A percentile compares a stretch with the other conserved stretches of the same genome.
Evolutionary conservation across 2,113 vertebrate species (phyloP).

Genomic region (Amblyopsis rosae): DNA sequence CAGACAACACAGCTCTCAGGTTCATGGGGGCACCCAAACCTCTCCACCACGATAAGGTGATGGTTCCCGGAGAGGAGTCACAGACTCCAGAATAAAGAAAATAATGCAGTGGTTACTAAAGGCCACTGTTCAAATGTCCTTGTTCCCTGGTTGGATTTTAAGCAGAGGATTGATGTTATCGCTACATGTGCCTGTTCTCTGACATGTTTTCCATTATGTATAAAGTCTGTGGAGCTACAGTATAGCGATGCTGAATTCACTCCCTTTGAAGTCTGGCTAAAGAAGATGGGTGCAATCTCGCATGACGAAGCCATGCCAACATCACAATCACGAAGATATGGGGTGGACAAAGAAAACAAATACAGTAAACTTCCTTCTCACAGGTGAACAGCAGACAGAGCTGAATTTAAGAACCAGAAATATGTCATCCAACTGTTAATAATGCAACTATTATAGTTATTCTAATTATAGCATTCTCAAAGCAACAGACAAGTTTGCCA

Average conservation of each 20-base stretch:
- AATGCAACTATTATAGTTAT: too few species aligned
- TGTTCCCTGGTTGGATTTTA: not conserved
- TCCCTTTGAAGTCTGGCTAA: constrained; percentile 5
- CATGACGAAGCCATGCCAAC: too few species aligned
- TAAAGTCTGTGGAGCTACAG: not conserved
- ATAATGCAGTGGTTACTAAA: not conserved
- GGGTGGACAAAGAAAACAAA: too few species aligned
- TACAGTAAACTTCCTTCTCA: too few species aligned
- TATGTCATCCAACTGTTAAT: too few species aligned
- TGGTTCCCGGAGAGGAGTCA: too few species aligned
- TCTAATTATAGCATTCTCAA: not conserved
- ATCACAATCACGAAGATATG: too few species aligned
- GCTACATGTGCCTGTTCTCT: not conserved
- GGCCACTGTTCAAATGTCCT: not conserved
- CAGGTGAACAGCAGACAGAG: too few species aligned
- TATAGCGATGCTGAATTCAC: not conserved
- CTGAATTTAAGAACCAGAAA: too few species aligned
- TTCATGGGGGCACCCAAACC: too few species aligned
- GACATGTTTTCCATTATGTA: not conserved
- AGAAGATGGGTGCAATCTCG: constrained; percentile 13
- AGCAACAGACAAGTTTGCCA: not conserved
- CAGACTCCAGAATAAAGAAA: not conserved
- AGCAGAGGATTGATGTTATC: not conserved
- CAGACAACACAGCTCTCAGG: too few species aligned
- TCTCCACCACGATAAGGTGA: too few species aligned